Evolutionary conservation across 2,888 invertebrate species (phyloP).

Genomic region (Morpho deidamia): DNA sequence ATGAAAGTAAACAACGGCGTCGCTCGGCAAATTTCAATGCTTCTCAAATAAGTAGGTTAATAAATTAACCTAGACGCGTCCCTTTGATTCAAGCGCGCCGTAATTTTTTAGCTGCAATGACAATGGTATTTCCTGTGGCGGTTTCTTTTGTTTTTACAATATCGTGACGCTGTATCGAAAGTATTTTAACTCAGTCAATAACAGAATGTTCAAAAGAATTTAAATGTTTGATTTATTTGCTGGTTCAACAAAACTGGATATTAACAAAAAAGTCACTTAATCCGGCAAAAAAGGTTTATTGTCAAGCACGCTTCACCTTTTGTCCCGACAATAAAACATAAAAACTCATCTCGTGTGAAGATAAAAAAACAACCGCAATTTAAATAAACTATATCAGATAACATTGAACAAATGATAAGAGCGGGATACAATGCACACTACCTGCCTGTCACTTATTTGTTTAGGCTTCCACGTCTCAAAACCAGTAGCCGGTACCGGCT

Average conservation of each 20-base stretch:
- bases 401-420: constrained; percentile 69
- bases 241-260: neutral
- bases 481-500: constrained; percentile 68
- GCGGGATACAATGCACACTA: constrained; percentile 57
- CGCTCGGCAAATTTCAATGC: constrained; percentile 24
- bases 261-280: neutral
- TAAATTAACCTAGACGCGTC: constrained; percentile 38
- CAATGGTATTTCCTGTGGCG: constrained; percentile 43
- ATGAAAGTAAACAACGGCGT: constrained; percentile 25
- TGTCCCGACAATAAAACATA: constrained; percentile 15
- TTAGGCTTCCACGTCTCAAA: constrained; percentile 69
- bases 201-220: too few relatives aligned
- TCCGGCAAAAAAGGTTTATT: neutral
- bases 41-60: constrained; percentile 37
- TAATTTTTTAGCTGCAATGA: constrained; percentile 36
- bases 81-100: constrained; percentile 41
- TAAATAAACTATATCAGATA: constrained; percentile 68
- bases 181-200: too few relatives aligned
- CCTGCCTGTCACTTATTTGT: constrained; percentile 75
- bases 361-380: constrained; percentile 42
- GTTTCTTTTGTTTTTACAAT: constrained; percentile 13
- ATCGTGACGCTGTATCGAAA: constrained; percentile 8
- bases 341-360: constrained; percentile 13
- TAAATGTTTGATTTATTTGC: neutral
- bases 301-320: constrained; percentile 18